A percentile compares a stretch with the other conserved stretches of the same genome.
Evolutionary conservation across 2,888 invertebrate species (phyloP).

Genomic region (Chesias legatella): DNA sequence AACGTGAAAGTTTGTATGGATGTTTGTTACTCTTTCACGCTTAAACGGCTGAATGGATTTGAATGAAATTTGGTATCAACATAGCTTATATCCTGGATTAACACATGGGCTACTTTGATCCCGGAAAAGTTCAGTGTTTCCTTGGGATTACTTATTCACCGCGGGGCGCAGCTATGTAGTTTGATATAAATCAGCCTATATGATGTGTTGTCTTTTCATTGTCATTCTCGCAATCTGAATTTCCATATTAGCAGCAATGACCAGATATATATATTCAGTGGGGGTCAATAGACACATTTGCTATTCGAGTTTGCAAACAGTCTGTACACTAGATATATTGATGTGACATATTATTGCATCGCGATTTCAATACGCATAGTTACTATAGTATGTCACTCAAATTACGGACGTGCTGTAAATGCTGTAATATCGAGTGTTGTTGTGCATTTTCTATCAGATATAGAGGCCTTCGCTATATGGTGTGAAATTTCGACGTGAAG

Average conservation of each 20-base stretch:
- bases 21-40: too few relatives aligned
- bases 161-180: too few relatives aligned
- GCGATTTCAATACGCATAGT: constrained; percentile 32
- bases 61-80: too few relatives aligned
- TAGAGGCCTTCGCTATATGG: constrained; percentile 34
- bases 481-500: constrained; percentile 36
- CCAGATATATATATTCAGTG: constrained; percentile 4
- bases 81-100: too few relatives aligned
- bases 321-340: constrained; percentile 18
- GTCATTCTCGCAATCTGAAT: constrained; percentile 1
- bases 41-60: too few relatives aligned
- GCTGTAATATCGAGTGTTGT: constrained; percentile 12
- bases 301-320: constrained; percentile 1
- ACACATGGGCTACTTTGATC: too few relatives aligned
- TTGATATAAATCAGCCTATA: constrained; percentile 11
- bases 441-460: constrained; percentile 22
- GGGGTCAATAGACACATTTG: constrained; percentile 20
- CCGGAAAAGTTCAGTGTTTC: too few relatives aligned
- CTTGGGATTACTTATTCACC: too few relatives aligned
- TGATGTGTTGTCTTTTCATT: constrained; percentile 2
- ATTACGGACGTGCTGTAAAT: constrained; percentile 22
- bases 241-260: constrained; percentile 1
- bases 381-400: constrained; percentile 29
- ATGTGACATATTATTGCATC: constrained; percentile 21
- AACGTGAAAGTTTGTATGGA: too few relatives aligned